Conservation (phyloP, 53 echinoderm and acorn worm species). For the Holothuria scabra region DNA sequence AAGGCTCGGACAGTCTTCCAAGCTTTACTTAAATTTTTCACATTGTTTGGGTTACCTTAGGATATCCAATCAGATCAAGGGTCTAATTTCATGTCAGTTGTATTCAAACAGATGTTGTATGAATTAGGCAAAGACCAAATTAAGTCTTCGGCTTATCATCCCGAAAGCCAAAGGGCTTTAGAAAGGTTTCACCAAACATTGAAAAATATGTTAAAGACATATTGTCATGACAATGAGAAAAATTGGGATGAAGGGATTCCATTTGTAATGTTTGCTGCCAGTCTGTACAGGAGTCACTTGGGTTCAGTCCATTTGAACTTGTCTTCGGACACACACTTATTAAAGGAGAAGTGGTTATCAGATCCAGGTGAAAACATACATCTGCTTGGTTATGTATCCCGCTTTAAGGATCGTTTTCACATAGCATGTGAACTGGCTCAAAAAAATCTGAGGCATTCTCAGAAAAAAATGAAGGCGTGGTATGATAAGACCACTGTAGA, state of each 20-base stretch:
- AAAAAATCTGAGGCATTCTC: not conserved
- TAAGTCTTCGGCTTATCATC: conserved; percentile 67
- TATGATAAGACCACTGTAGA: conserved; percentile 3
- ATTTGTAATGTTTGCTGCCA: conserved; percentile 48
- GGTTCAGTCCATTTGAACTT: conserved; percentile 40
- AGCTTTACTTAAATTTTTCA: not conserved
- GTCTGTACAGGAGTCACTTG: not conserved
- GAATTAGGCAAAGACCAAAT: conserved; percentile 47
- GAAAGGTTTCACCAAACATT: conserved; percentile 66
- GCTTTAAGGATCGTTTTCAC: not conserved
- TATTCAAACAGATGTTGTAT: conserved; percentile 62
- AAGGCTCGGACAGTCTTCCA: conserved; percentile 19
- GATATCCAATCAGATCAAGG: conserved; percentile 18
- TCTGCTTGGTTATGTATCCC: not conserved
- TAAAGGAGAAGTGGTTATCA: not conserved
- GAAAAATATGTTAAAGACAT: conserved; percentile 55
- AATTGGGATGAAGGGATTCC: conserved; percentile 61
- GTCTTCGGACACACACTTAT: not conserved
- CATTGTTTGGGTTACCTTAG: not conserved
- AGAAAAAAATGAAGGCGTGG: not conserved
- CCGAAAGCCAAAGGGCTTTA: conserved; percentile 68
- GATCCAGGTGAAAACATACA: not conserved
- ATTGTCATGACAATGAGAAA: conserved; percentile 45
- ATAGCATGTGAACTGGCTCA: not conserved
- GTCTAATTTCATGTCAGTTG: not conserved